Evolutionary conservation across 1,140 invertebrate species (phyloP).

Genomic region (Plectrocnemia conspersa): DNA sequence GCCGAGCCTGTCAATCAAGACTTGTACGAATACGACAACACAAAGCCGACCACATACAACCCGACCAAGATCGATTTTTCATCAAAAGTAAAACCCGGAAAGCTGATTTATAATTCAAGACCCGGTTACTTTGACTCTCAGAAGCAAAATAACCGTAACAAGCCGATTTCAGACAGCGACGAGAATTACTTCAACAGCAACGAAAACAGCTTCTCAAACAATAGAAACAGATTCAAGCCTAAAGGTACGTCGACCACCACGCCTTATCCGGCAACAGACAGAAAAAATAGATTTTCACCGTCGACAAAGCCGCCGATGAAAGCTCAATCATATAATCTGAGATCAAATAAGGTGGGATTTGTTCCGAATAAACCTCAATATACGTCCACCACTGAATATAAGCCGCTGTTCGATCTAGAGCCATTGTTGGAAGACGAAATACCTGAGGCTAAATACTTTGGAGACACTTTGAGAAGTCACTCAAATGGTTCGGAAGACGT

Average conservation of each 20-base stretch:
- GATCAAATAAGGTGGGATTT: slow-evolving; percentile 33
- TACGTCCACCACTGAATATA: slow-evolving; percentile 49
- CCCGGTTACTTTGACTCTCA: slow-evolving; percentile 20
- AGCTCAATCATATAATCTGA: slow-evolving; percentile 31
- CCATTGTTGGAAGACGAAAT: slow-evolving; percentile 54
- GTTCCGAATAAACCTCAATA: slow-evolving; percentile 35
- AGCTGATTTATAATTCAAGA: slow-evolving; percentile 16
- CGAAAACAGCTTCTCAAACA: slow-evolving; percentile 39
- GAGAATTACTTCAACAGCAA: slow-evolving; percentile 42
- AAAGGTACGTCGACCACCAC: slow-evolving; percentile 31
- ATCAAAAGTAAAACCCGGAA: slow-evolving; percentile 24
- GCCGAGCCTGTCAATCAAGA: slow-evolving; percentile 49
- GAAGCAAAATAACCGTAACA: slow-evolving; percentile 17
- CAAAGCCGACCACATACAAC: slow-evolving; percentile 47
- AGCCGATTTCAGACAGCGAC: slow-evolving; percentile 45
- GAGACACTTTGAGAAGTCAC: slow-evolving; percentile 48
- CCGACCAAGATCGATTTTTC: slow-evolving; percentile 39
- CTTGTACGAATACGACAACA: slow-evolving; percentile 42
- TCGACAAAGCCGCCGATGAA: slow-evolving; percentile 33
- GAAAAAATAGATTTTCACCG: slow-evolving; percentile 36
- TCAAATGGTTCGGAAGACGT: slow-evolving; percentile 51
- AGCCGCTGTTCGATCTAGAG: slow-evolving; percentile 50
- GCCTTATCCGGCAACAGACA: slow-evolving; percentile 32
- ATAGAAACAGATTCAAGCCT: slow-evolving; percentile 34
- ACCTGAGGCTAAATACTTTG: slow-evolving; percentile 47